Base-by-base conservation (phyloP, 2,113 vertebrate genomes). In the Otocyon megalotis region DNA sequence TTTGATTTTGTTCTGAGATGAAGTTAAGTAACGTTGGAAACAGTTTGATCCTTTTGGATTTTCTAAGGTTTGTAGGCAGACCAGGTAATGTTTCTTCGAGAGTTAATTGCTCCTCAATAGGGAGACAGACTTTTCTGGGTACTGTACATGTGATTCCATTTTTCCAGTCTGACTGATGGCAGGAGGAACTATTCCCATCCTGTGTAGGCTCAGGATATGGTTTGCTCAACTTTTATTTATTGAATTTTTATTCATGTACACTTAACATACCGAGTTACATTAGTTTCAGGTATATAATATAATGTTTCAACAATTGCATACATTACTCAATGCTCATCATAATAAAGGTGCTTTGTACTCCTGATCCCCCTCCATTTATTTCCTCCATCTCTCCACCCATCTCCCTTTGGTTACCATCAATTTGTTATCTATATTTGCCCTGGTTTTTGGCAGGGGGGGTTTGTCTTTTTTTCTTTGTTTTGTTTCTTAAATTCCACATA, bases 361-460 rank as follows among this genome's bases (percentile, higher is more conserved):
- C 17, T n/a, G 19, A 69, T n/a, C 16, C 67, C 32, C 30, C 32
- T 69, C 32, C 67, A n/a, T 4, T 16, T 17, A n/a, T 69, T 69
- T 69, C 32, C n/a, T 16, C 32, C 32, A 69, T 69, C 32, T 69
- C 16, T 69, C 16, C 32, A n/a, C 32, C 6, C 16, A 69, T 69
- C 67, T 69, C 32, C 63, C 16, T n/a, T 32, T 69, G 32, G 32
- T 69, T n/a, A 69, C 8, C 32, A 69, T 9, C 67, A 69, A 9
- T n/a, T 69, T 67, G 2, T n/a, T n/a, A 8, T n/a, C 32, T n/a
- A 19, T 69, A n/a, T n/a, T 69, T 69, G 8, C 28, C 8, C 19
- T 7, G 17, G 12, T 69, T 19, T n/a, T 65, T 13, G 12, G 1
- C 19, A 6, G 6, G 43, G 6, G 43, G 32, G 8, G 0, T n/a